Conservation (phyloP, 2,113 vertebrate genomes). For the Crotalus tigris region DNA sequence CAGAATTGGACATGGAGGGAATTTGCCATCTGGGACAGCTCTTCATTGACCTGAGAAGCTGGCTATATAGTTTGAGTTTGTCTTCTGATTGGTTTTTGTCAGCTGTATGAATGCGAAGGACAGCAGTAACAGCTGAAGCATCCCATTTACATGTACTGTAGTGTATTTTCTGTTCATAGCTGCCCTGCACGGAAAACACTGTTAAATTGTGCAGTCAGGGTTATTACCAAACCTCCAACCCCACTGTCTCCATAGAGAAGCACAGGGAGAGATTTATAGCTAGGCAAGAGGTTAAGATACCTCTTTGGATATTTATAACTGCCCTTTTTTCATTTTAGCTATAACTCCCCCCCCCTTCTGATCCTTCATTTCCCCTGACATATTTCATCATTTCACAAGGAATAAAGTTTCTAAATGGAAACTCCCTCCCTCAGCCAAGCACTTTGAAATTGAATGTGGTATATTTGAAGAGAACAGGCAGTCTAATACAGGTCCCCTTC, state of each 20-base stretch:
- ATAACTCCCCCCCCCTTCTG: constrained; percentile 30
- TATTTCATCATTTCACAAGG: constrained; percentile 65
- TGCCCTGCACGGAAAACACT: constrained; percentile 34
- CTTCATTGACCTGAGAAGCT: not conserved
- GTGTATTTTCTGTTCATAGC: not conserved
- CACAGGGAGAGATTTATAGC: constrained; percentile 38
- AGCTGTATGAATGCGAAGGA: not conserved
- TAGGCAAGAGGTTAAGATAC: constrained; percentile 39
- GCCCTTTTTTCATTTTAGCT: constrained; percentile 43
- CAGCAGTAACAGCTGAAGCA: not conserved
- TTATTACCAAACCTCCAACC: constrained; percentile 17
- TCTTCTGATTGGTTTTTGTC: not conserved
- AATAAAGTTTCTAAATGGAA: constrained; percentile 64
- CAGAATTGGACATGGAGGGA: not conserved
- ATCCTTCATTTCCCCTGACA: constrained; percentile 57
- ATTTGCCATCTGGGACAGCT: not conserved
- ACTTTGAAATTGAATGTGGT: constrained; percentile 67
- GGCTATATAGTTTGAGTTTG: not conserved
- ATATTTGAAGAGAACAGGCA: constrained; percentile 63
- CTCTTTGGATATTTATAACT: constrained; percentile 61
- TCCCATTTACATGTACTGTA: not conserved
- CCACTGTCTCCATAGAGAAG: not conserved
- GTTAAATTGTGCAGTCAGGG: not conserved
- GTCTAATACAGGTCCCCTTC: constrained; percentile 61
- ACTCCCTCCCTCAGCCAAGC: constrained; percentile 50